Evolutionary conservation across 2,797 vertebrate species (phyloP).

Genomic region (Thalassophryne amazonica): DNA sequence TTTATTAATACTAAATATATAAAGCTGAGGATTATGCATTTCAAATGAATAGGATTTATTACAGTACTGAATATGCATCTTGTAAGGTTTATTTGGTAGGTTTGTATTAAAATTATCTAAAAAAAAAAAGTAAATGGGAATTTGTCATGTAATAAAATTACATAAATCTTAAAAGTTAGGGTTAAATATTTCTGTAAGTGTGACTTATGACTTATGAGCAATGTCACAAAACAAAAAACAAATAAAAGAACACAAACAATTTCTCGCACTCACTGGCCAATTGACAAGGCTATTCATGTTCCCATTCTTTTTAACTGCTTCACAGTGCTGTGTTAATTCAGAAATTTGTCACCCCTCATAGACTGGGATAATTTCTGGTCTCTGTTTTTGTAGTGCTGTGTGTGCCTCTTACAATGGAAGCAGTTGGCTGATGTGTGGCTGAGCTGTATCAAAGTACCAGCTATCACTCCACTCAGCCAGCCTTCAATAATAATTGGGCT

Average conservation of each 20-base stretch:
- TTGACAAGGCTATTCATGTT: constrained; percentile 54
- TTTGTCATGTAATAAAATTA: no score
- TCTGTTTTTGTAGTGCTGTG: not conserved
- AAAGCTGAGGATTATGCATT: no score
- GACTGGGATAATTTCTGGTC: constrained; percentile 61
- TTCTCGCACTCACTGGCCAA: constrained; percentile 35
- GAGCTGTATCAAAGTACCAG: constrained; percentile 61
- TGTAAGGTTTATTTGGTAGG: no score
- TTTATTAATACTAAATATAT: no score
- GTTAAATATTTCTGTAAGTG: no score
- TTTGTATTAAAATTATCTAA: no score
- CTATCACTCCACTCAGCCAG: constrained; percentile 69
- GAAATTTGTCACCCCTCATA: constrained; percentile 63
- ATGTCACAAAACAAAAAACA: constrained; percentile 34
- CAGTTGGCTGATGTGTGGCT: constrained; percentile 42
- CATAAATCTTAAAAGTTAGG: no score
- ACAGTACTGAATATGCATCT: no score
- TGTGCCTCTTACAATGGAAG: constrained; percentile 20
- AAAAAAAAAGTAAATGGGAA: no score
- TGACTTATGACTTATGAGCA: constrained; percentile 44
- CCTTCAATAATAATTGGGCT: constrained; percentile 78
- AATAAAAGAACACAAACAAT: constrained; percentile 46
- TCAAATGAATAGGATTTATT: no score
- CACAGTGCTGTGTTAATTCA: constrained; percentile 54
- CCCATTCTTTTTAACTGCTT: constrained; percentile 49